A percentile compares a stretch with the other conserved stretches of the same genome.
Evolutionary conservation across 2,888 invertebrate genomes (phyloP).

Genomic region (Neocrepidodera transversa): DNA sequence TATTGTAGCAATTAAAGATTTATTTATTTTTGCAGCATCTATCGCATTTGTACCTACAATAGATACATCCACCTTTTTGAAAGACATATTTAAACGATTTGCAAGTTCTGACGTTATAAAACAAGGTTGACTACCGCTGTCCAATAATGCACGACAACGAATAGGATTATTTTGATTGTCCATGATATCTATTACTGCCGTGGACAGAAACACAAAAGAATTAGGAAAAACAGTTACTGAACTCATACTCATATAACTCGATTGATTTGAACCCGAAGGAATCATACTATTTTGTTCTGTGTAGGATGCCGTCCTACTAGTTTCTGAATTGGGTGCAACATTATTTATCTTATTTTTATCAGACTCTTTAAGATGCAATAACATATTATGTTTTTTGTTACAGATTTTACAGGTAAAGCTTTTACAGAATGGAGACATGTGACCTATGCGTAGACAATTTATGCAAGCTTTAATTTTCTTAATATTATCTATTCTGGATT

Average conservation of each 20-base stretch:
- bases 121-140: conserved; percentile 9
- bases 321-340: not conserved
- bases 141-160: conserved; percentile 7
- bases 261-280: not conserved
- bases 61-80: conserved; percentile 5
- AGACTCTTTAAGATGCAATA: conserved; percentile 5
- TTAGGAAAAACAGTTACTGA: conserved; percentile 1
- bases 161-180: conserved; percentile 6
- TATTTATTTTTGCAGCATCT: conserved; percentile 11
- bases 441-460: conserved; percentile 15
- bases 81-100: conserved; percentile 6
- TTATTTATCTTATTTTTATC: not conserved
- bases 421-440: conserved; percentile 9
- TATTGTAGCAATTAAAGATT: conserved; percentile 9
- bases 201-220: conserved; percentile 10
- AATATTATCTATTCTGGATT: conserved; percentile 3
- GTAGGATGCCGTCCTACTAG: no score
- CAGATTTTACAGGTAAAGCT: conserved; percentile 14
- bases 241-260: conserved; percentile 4
- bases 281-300: not conserved
- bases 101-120: conserved; percentile 6
- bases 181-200: conserved; percentile 5
- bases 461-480: conserved; percentile 9
- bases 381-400: conserved; percentile 16
- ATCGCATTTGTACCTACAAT: conserved; percentile 13